These are phyloP conservation scores for Vespertilio murinus DNA, from an alignment of 2,797 vertebrate genomes.

Conservation along the genomic window DNA sequence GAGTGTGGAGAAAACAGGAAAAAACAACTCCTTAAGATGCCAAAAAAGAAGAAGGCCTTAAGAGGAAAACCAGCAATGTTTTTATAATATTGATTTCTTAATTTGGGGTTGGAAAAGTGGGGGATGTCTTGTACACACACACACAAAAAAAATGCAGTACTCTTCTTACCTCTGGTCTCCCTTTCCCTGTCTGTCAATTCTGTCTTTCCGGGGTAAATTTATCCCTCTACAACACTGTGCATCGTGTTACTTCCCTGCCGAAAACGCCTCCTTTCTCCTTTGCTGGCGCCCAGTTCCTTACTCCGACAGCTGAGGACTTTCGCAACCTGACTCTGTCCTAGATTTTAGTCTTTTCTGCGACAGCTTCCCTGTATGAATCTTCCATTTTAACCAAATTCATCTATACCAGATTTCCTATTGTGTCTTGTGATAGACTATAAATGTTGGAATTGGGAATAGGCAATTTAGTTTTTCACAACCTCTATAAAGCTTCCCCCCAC, in stretches of 20 bases:
- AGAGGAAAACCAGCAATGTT: too few species aligned
- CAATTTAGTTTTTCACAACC: not conserved
- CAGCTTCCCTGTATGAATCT: not conserved
- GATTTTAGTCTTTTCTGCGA: not conserved
- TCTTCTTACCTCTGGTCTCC: not conserved
- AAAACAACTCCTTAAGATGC: too few species aligned
- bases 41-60: too few species aligned
- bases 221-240: not conserved
- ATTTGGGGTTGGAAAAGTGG: too few species aligned
- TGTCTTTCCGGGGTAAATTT: not conserved
- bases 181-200: not conserved
- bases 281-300: not conserved
- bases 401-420: not conserved
- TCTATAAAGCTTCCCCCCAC: not conserved
- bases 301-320: not conserved
- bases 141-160: too few species aligned
- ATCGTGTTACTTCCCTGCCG: not conserved
- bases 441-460: not conserved
- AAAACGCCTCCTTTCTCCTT: not conserved
- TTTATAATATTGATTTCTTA: too few species aligned
- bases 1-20: too few species aligned
- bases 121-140: too few species aligned
- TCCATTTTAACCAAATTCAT: not conserved
- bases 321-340: not conserved
- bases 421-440: not conserved